Evolutionary conservation across 2,888 invertebrate species (phyloP), one percentile per base, ranked within the genome.

Genomic region (Cosmia pyralina): DNA sequence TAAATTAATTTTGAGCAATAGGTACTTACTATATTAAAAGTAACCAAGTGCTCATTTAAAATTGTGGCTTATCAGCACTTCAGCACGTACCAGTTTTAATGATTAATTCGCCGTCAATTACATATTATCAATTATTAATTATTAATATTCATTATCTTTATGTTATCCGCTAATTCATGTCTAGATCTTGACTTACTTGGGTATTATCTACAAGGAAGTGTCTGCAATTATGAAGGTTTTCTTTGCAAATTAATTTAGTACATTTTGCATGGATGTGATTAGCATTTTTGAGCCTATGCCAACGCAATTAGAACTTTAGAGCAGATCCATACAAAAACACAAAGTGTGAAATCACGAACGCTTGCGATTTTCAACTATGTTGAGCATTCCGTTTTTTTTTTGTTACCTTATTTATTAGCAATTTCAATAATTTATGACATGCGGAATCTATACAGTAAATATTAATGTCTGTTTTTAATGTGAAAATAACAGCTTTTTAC

Each of bases 31-130:
- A n/a, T 17, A 52, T 48, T 34, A 53, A 38, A 38, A 28, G 28
- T 34, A 46, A 53, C 8, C 19, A 28, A 22, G 38, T 46, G n/a
- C 13, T 53, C 0, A 41, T 48, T 52, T 62, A 38, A 53, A 15
- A 52, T 41, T 34, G 11, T 34, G 10, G 3, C 38, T 72, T 82
- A 82, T 72, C 83, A 52, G 48, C 52, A 77, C 55, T 48, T 53
- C 83, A 52, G 48, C 52, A 77, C 55, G 52, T 53, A 62, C 57
- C 11, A 58, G 19, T 78, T 53, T 68, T n/a, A 4, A 69, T 60
- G 22, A 58, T 76, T 11, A 46, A 65, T 62, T 53, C 10, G n/a
- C 60, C 22, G 41, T 67, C 62, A 77, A 66, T 79, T 50, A 77
- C 8, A 58, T 57, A n/a, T n/a, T n/a, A n/a, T n/a, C n/a, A n/a